These are phyloP conservation scores for Eufriesea mexicana DNA, from an alignment of 1,140 invertebrate species.

Conservation along the genomic window DNA sequence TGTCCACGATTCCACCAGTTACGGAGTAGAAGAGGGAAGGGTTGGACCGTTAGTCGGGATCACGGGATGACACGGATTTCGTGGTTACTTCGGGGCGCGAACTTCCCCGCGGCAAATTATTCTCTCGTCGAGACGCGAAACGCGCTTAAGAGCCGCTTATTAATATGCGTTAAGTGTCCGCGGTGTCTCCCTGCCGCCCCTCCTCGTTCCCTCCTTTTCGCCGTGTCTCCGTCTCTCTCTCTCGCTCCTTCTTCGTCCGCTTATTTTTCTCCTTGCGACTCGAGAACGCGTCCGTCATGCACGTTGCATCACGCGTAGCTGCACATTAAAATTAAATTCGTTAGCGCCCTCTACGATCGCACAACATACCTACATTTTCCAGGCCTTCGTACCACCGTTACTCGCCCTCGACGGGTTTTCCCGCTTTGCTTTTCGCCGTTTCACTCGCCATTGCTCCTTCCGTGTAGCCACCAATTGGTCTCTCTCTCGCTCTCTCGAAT, in stretches of 20 bases:
- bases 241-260: constrained; percentile 66
- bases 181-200: constrained; percentile 65
- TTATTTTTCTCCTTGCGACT: constrained; percentile 48
- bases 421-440: neutral
- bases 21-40: neutral
- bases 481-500: too few species aligned
- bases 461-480: too few species aligned
- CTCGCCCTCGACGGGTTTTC: too few species aligned
- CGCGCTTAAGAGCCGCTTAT: constrained; percentile 69
- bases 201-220: constrained; percentile 57
- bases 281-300: constrained; percentile 59
- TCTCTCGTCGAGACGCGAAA: constrained; percentile 61
- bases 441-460: too few species aligned
- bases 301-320: constrained; percentile 58
- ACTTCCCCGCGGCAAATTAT: constrained; percentile 64
- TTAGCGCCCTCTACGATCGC: constrained; percentile 31
- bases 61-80: constrained; percentile 37
- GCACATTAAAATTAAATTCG: constrained; percentile 66
- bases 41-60: constrained; percentile 15
- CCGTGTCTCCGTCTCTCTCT: constrained; percentile 55
- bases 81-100: constrained; percentile 55
- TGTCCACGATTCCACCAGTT: neutral
- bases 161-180: constrained; percentile 76
- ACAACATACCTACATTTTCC: constrained; percentile 49
- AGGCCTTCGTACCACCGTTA: constrained; percentile 5